These are phyloP conservation scores for Sarcophaga subvicina DNA, from an alignment of 2,888 invertebrate genomes.

Conservation along the genomic window DNA sequence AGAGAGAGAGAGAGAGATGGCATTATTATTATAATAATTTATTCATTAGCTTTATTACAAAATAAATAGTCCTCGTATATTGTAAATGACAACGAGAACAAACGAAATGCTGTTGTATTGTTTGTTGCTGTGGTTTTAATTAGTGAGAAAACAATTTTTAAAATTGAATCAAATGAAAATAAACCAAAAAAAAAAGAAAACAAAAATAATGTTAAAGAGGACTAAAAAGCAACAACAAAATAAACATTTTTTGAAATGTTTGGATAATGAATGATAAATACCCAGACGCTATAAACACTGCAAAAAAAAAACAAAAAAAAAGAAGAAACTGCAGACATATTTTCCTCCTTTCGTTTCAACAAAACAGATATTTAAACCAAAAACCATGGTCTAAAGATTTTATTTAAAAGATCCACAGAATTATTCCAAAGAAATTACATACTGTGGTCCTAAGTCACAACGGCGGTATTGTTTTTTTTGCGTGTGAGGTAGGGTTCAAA, in stretches of 20 bases:
- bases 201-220: neutral
- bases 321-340: neutral
- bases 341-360: neutral
- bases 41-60: slow-evolving; percentile 65
- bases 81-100: slow-evolving; percentile 66
- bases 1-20: neutral
- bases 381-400: too few species aligned
- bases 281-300: neutral
- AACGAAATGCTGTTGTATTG: slow-evolving; percentile 67
- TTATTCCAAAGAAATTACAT: too few species aligned
- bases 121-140: slow-evolving; percentile 65
- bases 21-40: slow-evolving; percentile 41
- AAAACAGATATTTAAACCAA: neutral
- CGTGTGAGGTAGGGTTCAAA: too few species aligned
- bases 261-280: slow-evolving; percentile 35
- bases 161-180: neutral
- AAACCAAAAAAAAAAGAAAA: neutral
- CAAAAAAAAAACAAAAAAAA: neutral
- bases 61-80: slow-evolving; percentile 67
- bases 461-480: too few species aligned
- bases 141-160: slow-evolving; percentile 62
- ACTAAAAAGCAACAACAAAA: neutral
- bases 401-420: too few species aligned
- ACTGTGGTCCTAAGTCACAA: too few species aligned
- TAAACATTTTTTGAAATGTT: slow-evolving; percentile 12